These are phyloP conservation scores for Nymphalis c-album DNA, from an alignment of 2,888 invertebrate species.

Conservation along the genomic window DNA sequence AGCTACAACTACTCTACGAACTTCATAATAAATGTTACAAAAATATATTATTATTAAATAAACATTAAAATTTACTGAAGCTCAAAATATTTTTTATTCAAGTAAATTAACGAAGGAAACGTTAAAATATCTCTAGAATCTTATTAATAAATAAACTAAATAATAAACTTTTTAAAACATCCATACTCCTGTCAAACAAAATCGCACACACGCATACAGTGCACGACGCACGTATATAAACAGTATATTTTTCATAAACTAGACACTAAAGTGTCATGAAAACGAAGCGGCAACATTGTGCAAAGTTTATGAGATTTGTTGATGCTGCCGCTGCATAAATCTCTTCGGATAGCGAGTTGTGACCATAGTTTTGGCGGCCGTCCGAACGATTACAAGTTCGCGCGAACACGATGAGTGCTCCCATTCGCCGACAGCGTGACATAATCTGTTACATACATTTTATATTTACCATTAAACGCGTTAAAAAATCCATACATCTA, in stretches of 20 bases:
- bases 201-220: background rate
- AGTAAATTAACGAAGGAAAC: no score
- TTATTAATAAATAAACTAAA: no score
- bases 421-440: conserved; percentile 48
- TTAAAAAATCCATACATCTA: background rate
- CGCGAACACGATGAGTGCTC: conserved; percentile 43
- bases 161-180: no score
- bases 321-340: conserved; percentile 71
- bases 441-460: conserved; percentile 34
- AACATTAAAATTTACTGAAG: no score
- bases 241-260: conserved; percentile 22
- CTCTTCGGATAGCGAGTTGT: conserved; percentile 58
- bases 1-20: no score
- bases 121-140: no score
- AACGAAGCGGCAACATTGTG: conserved; percentile 37
- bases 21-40: no score
- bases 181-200: no score
- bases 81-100: no score
- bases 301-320: conserved; percentile 76
- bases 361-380: conserved; percentile 53
- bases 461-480: background rate
- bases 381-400: conserved; percentile 46
- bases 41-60: no score
- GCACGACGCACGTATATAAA: background rate
- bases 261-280: conserved; percentile 28